Base-by-base conservation (phyloP, 2,113 vertebrate genomes). In the Nothoprocta perdicaria region DNA sequence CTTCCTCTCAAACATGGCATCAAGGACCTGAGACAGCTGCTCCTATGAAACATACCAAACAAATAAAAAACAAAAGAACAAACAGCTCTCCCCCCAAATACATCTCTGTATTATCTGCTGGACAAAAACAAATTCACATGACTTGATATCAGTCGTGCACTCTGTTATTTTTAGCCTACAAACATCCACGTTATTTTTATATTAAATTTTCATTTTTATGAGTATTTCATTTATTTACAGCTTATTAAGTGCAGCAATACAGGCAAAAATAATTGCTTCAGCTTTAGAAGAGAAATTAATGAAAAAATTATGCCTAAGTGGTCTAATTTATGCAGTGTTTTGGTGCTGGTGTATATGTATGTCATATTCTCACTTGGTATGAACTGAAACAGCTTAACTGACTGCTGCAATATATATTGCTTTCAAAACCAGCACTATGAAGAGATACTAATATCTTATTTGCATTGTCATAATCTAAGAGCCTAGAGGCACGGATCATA, bases 1-100 rank as follows among this genome's bases (percentile, higher is more conserved):
- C 85, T 95, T 97, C 71, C 96, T 98, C 96, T 99, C 99, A 97
- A 99, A 99, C 99, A 99, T 99, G 97, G 99, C 99, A 92, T 99
- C 99, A 50, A 99, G 98, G 89, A 99, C 98, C 97, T 99, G 93
- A 96, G 99, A 99, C 87, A 99, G 98, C 91, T 99, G 99, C 96
- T 99, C 99, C 99, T 99, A 84, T 10, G 93, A 84, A 71, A 13
- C 19, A 19, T 92, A 95, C 2, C 26, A 22, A 8, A n/a, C 3
- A 3, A 8, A 6, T 8, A 16, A 48, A 50, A 10, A 19, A 26
- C 7, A 43, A 41, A 10, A 48, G 48, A 19, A 35, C 8, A 10
- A 6, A 48, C 9, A 33, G 18, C 72, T 31, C 79, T 82, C 29
- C 27, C 14, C 53, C 68, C 71, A 92, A 84, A 77, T 22, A 58